Evolutionary conservation across 2,113 vertebrate genomes (phyloP).

Genomic region (Alexandromys fortis): DNA sequence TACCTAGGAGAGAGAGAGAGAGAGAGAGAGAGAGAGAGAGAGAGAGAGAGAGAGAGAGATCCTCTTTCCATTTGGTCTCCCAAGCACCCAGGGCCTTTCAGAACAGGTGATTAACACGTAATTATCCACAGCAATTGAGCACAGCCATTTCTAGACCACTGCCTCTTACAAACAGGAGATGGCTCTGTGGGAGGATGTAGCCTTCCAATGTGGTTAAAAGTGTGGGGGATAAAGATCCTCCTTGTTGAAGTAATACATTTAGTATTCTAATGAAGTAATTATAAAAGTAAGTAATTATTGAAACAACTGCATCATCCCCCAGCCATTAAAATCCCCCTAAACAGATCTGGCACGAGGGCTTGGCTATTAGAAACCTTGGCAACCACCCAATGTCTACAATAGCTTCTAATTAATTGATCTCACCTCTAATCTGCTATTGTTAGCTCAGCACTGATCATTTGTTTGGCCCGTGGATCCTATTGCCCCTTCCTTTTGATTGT

Average conservation of each 20-base stretch:
- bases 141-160: slow-evolving; percentile 12
- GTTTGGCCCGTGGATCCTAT: slow-evolving; percentile 91
- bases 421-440: slow-evolving; percentile 93
- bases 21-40: too few relatives aligned
- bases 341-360: slow-evolving; percentile 87
- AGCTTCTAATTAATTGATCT: slow-evolving; percentile 93
- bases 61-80: slow-evolving; percentile 13
- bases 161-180: slow-evolving; percentile 41
- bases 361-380: slow-evolving; percentile 91
- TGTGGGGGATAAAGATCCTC: slow-evolving; percentile 75
- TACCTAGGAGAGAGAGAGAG: neutral
- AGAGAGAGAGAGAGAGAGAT: neutral
- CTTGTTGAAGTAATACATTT: slow-evolving; percentile 84
- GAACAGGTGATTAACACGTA: neutral
- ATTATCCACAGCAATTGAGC: neutral
- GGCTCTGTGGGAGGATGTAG: neutral
- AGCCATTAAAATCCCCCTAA: slow-evolving; percentile 91
- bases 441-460: slow-evolving; percentile 91
- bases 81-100: neutral
- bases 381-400: slow-evolving; percentile 90
- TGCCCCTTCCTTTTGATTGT: slow-evolving; percentile 92
- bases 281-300: slow-evolving; percentile 92
- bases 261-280: slow-evolving; percentile 90
- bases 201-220: slow-evolving; percentile 39
- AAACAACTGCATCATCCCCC: slow-evolving; percentile 90